phyloP scores from a whole-genome alignment of 1,140 invertebrate genomes.

The Drosophila baimaii region DNA sequence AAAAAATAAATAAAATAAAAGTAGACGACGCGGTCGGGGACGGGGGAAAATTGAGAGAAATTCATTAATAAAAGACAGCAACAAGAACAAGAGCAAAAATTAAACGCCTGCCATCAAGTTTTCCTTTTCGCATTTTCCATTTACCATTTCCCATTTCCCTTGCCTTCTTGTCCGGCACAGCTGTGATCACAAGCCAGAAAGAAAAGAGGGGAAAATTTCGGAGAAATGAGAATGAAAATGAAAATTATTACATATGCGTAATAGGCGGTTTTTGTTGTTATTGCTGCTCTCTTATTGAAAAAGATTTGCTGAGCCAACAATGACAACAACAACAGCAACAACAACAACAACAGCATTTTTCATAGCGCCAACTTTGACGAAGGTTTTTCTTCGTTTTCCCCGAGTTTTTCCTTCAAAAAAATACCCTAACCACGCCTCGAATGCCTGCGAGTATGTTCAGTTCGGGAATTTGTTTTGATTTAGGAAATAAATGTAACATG shows the following conservation, averaged over 20 bases:
- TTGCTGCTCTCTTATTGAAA: conserved; percentile 34
- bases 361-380: conserved; percentile 68
- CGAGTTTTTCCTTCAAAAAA: conserved; percentile 3
- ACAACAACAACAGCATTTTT: conserved; percentile 25
- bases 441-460: background rate
- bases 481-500: background rate
- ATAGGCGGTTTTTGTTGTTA: conserved; percentile 26
- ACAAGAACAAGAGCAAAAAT: conserved; percentile 49
- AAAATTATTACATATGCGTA: conserved; percentile 57
- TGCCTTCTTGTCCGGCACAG: conserved; percentile 45
- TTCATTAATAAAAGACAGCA: conserved; percentile 47
- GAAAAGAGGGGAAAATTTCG: conserved; percentile 8
- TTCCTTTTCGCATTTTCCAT: conserved; percentile 7
- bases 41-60: conserved; percentile 47
- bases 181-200: conserved; percentile 35
- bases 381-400: conserved; percentile 54
- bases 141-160: conserved; percentile 13
- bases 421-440: background rate
- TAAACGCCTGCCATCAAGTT: conserved; percentile 44
- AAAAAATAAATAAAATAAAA: background rate
- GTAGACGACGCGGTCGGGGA: background rate
- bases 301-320: conserved; percentile 30
- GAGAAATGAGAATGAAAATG: conserved; percentile 44
- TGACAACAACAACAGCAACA: conserved; percentile 21
- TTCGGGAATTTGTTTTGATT: background rate